Conservation (phyloP, 2,888 invertebrate genomes). For the Schrankia costaestrigalis region DNA sequence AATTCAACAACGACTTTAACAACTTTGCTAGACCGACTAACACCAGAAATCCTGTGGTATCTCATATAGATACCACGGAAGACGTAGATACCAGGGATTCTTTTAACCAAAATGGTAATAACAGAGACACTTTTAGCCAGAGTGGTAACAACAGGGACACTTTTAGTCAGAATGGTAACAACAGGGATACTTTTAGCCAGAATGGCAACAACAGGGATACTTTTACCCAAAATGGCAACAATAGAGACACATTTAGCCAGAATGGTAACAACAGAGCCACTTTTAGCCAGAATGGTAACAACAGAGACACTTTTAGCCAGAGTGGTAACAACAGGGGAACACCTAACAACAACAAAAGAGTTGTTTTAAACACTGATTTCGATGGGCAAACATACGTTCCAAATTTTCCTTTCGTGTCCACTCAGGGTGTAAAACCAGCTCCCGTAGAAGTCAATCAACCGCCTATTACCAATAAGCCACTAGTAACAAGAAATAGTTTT, state of each 20-base stretch:
- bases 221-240: conserved; percentile 1
- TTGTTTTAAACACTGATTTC: conserved; percentile 19
- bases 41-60: conserved; percentile 11
- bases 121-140: not conserved
- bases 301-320: conserved; percentile 5
- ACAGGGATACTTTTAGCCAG: conserved; percentile 5
- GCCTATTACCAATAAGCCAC: conserved; percentile 61
- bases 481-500: conserved; percentile 16
- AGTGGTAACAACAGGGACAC: conserved; percentile 5
- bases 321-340: conserved; percentile 3
- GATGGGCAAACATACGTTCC: conserved; percentile 23
- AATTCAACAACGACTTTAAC: too few relatives aligned
- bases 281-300: conserved; percentile 2
- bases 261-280: conserved; percentile 5
- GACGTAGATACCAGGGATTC: not conserved
- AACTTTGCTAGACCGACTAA: conserved; percentile 9
- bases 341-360: conserved; percentile 9
- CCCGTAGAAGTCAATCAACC: conserved; percentile 44
- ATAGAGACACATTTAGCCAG: not conserved
- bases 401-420: conserved; percentile 35
- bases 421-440: conserved; percentile 57
- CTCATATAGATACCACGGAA: too few relatives aligned
- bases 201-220: not conserved
- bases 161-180: conserved; percentile 5
- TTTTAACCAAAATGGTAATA: conserved; percentile 1